Percentiles rank a stretch among this genome's conserved stretches.
Evolutionary conservation across 1,140 invertebrate genomes (phyloP).

Genomic region (Papilio helenus): DNA sequence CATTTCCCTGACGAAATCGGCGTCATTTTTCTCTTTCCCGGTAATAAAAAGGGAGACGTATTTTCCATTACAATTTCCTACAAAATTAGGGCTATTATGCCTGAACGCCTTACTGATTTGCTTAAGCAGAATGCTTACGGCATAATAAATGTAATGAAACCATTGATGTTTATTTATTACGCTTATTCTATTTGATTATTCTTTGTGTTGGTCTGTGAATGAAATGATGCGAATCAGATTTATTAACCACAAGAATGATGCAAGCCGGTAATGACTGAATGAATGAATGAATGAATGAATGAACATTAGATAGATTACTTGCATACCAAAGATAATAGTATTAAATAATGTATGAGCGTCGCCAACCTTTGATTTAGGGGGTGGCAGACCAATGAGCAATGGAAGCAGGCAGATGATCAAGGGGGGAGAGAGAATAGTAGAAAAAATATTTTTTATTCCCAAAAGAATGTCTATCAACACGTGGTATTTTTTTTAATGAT

Average conservation of each 20-base stretch:
- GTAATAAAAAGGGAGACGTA: conserved; percentile 47
- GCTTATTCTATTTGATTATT: background rate
- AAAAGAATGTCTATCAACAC: too few relatives aligned
- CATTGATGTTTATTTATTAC: conserved; percentile 2
- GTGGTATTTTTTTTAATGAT: too few relatives aligned
- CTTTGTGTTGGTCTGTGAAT: background rate
- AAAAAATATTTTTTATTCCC: too few relatives aligned
- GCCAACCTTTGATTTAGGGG: too few relatives aligned
- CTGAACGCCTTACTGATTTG: conserved; percentile 33
- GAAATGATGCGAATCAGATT: background rate
- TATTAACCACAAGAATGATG: background rate
- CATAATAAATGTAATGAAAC: conserved; percentile 5
- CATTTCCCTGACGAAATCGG: conserved; percentile 49
- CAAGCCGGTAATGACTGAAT: background rate
- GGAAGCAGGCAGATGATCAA: too few relatives aligned
- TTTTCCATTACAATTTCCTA: conserved; percentile 49
- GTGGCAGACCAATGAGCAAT: too few relatives aligned
- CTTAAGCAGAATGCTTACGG: conserved; percentile 20
- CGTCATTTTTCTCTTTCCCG: conserved; percentile 50
- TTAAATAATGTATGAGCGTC: too few relatives aligned
- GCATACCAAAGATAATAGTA: too few relatives aligned
- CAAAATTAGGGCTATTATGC: conserved; percentile 54
- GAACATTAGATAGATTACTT: background rate
- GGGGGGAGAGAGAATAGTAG: too few relatives aligned
- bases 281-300: background rate